Percentiles rank a stretch among this genome's conserved stretches.
These are phyloP conservation scores for Leuctra nigra DNA, from an alignment of 2,888 invertebrate genomes.

Conservation along the genomic window DNA sequence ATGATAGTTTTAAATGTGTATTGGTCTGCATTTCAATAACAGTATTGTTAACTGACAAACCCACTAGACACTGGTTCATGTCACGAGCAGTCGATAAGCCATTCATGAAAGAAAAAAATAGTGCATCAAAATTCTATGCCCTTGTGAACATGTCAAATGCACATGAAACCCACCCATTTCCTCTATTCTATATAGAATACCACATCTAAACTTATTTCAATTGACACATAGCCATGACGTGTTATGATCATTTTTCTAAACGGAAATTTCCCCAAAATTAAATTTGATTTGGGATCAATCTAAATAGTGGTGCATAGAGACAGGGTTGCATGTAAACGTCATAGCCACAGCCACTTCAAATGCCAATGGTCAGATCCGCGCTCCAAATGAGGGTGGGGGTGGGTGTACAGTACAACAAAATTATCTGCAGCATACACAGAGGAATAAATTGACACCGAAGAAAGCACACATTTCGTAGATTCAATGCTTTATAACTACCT, in stretches of 20 bases:
- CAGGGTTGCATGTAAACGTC: neutral
- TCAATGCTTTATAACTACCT: too few species aligned
- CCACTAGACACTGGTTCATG: too few species aligned
- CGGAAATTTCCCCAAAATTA: neutral
- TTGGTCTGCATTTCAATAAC: too few species aligned
- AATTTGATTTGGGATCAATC: conserved; percentile 3
- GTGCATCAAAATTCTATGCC: too few species aligned
- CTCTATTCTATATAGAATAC: too few species aligned
- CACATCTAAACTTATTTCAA: neutral
- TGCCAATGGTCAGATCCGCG: neutral
- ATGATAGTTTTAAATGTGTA: too few species aligned
- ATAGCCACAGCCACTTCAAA: conserved; percentile 6
- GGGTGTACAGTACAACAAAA: neutral
- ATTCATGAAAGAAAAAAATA: too few species aligned
- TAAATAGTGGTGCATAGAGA: neutral
- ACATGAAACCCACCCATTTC: neutral
- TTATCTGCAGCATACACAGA: neutral
- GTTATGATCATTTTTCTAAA: neutral
- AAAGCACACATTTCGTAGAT: too few species aligned
- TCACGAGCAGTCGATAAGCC: too few species aligned
- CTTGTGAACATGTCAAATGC: neutral
- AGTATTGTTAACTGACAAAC: too few species aligned
- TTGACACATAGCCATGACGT: neutral
- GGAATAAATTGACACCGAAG: too few species aligned
- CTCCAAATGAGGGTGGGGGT: neutral